A percentile compares a stretch with the other conserved stretches of the same genome.
These are phyloP conservation scores for Recurvirostra avosetta DNA, from an alignment of 2,113 vertebrate genomes.

Conservation along the genomic window DNA sequence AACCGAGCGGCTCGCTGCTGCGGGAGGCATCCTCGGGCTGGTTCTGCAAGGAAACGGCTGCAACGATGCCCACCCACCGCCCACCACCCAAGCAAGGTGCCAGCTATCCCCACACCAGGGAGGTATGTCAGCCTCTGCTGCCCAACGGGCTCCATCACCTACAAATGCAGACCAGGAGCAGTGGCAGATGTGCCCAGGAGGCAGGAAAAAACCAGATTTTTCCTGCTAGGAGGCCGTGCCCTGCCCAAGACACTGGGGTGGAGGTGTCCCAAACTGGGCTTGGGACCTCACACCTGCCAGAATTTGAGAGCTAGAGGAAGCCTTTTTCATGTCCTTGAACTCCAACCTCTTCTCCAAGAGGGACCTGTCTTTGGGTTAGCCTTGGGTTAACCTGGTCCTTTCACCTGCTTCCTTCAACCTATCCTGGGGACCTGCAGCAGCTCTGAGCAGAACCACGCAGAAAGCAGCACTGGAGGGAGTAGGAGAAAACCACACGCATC, in stretches of 20 bases:
- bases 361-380: not conserved
- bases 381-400: not conserved
- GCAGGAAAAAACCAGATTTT: not conserved
- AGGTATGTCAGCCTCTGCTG: not conserved
- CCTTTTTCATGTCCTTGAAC: not conserved
- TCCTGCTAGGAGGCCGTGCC: not conserved
- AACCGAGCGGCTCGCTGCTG: not conserved
- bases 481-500: not conserved
- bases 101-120: rapidly evolving
- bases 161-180: not conserved
- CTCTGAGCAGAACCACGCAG: not conserved
- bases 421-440: not conserved
- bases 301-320: not conserved
- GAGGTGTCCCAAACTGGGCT: not conserved
- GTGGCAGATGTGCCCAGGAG: not conserved
- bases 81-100: not conserved
- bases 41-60: not conserved
- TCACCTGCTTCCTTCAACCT: rapidly evolving
- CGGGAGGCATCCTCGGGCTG: not conserved
- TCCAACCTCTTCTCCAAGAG: not conserved
- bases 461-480: not conserved
- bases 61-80: not conserved
- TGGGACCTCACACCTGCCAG: no score
- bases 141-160: not conserved
- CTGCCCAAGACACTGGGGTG: no score